A percentile compares a stretch with the other conserved stretches of the same genome.
Evolutionary conservation across 2,113 vertebrate species (phyloP).

Genomic region (Cyprinodon brontotheroides): DNA sequence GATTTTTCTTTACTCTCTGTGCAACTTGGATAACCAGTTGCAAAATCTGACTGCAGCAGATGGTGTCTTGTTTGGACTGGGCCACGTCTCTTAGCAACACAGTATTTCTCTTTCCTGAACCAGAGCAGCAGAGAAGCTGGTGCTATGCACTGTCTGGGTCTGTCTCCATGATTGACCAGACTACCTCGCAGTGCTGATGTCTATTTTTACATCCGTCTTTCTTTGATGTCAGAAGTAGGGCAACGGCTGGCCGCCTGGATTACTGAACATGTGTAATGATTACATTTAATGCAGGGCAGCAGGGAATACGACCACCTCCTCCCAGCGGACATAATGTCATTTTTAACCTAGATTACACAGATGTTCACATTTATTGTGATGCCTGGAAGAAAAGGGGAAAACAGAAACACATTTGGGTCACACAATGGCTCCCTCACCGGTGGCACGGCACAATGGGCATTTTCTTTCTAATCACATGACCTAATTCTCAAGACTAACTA

Average conservation of each 20-base stretch:
- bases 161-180: slow-evolving; percentile 47
- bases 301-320: not conserved
- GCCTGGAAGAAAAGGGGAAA: not conserved
- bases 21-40: slow-evolving; percentile 54
- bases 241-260: slow-evolving; percentile 54
- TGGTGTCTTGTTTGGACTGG: slow-evolving; percentile 78
- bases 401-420: slow-evolving; percentile 38
- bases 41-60: slow-evolving; percentile 76
- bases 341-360: slow-evolving; percentile 56
- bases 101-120: slow-evolving; percentile 51
- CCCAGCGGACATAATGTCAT: slow-evolving; percentile 18
- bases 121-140: slow-evolving; percentile 58
- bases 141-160: slow-evolving; percentile 71
- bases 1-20: slow-evolving; percentile 22
- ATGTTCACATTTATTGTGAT: slow-evolving; percentile 34
- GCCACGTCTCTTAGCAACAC: slow-evolving; percentile 80
- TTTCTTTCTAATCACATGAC: not conserved
- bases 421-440: no score
- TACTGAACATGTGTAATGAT: slow-evolving; percentile 50
- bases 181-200: slow-evolving; percentile 44
- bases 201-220: slow-evolving; percentile 42
- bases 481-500: not conserved
- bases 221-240: slow-evolving; percentile 45
- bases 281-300: slow-evolving; percentile 41
- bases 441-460: not conserved